Percentiles rank a stretch among this genome's conserved stretches.
phyloP scores from a whole-genome alignment of 1,140 invertebrate species.

The Archivesica marissinica region DNA sequence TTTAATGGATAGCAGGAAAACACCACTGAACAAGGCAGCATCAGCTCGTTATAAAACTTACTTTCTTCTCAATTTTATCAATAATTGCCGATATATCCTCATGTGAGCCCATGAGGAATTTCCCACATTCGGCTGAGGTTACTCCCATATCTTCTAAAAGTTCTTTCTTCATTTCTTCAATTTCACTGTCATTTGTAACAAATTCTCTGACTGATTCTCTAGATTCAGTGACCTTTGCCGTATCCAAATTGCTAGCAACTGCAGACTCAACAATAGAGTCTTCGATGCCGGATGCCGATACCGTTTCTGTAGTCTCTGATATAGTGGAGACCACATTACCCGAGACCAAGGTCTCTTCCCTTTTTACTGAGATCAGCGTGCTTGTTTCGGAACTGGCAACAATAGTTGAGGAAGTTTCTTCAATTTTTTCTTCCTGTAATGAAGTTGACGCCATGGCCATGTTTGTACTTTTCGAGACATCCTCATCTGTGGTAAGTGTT shows the following conservation, averaged over 20 bases:
- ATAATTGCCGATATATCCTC: constrained; percentile 24
- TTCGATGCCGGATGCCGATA: not conserved
- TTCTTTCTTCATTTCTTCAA: constrained; percentile 56
- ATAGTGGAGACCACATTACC: not conserved
- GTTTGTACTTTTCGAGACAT: not conserved
- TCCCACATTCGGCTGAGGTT: constrained; percentile 46
- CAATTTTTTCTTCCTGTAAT: not conserved
- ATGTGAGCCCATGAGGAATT: constrained; percentile 44
- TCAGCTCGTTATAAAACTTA: not conserved
- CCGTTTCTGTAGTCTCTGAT: not conserved
- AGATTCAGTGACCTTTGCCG: constrained; percentile 40
- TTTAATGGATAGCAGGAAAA: not conserved
- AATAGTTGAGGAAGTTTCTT: not conserved
- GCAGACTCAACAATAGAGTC: not conserved
- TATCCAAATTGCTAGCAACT: constrained; percentile 15
- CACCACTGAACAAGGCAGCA: not conserved
- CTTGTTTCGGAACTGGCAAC: not conserved
- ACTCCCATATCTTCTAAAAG: constrained; percentile 40
- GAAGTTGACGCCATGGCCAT: not conserved
- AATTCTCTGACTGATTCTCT: constrained; percentile 46
- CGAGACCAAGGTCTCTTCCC: constrained; percentile 15
- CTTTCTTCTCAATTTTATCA: constrained; percentile 14
- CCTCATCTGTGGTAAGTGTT: not conserved
- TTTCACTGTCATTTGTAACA: constrained; percentile 32
- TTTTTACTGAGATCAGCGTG: not conserved